Evolutionary conservation across 2,888 invertebrate genomes (phyloP), one percentile per base, ranked within the genome.

Genomic region (Drosophila prostipennis): DNA sequence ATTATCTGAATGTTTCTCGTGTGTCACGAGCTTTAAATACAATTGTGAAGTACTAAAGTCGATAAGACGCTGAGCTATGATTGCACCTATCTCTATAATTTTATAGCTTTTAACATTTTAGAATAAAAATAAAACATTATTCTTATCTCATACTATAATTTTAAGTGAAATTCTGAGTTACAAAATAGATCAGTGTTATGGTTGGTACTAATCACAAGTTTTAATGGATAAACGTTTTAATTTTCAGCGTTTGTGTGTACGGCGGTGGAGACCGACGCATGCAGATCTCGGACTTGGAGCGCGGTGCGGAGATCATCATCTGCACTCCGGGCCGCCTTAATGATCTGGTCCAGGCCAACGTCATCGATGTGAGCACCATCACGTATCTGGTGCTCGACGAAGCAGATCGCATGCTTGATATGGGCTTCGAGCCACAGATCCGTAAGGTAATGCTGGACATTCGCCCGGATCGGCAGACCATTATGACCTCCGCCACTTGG

Each of bases 401-500:
- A 93, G 97, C 96, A 10, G 97, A 97, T 90, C 94, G 96, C 68
- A 97, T 97, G 97, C 92, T 97, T 76, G 96, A 96, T 82, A 95
- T 96, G 95, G 96, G 96, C 16, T 97, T 97, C 89, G 96, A 96
- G 86, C 96, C 96, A 3, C 96, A 95, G 94, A 99, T 99, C 75
- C 94, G 96, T 40, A 96, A 96, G 89, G 95, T 96, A 13, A 92
- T 98, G 76, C 93, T 96, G 65, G 95, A 96, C 87, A 94, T 98
- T 23, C 94, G 97, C 57, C 97, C 98, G 7, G 97, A 97, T 89
- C 93, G 98, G 57, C 98, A 99, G 91, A 98, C 98, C n/a, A 95
- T 98, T 0, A 98, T 99, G 98, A 99, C 98, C 0, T 96, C 96
- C 89, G 99, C 99, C 13, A 99, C 99, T 0, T 99, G 98, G 99